These are phyloP conservation scores for Synergus laeviventris DNA, from an alignment of 2,888 invertebrate species.

Conservation along the genomic window DNA sequence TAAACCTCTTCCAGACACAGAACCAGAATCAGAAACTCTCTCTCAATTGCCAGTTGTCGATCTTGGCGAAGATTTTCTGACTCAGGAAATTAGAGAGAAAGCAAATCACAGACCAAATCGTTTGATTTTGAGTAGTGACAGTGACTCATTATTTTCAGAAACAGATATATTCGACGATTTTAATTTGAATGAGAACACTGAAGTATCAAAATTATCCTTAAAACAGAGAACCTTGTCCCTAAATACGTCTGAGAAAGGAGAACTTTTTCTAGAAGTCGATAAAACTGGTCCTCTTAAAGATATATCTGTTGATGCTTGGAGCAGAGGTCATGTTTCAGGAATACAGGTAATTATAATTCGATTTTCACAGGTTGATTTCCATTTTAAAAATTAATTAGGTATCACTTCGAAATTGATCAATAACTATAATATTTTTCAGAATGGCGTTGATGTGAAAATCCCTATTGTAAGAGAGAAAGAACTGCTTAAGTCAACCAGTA, in stretches of 20 bases:
- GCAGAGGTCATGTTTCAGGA: slow-evolving; percentile 69
- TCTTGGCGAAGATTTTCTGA: slow-evolving; percentile 69
- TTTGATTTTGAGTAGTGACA: not conserved
- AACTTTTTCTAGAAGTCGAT: not conserved
- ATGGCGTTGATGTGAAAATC: slow-evolving; percentile 54
- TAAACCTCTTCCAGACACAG: not conserved
- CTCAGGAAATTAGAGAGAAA: slow-evolving; percentile 47
- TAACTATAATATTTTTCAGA: slow-evolving; percentile 55
- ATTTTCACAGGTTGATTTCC: slow-evolving; percentile 8
- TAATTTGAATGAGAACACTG: not conserved
- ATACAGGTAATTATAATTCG: slow-evolving; percentile 56
- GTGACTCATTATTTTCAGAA: not conserved
- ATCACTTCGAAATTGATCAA: not conserved
- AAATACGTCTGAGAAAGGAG: slow-evolving; percentile 32
- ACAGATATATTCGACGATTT: not conserved
- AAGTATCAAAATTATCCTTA: not conserved
- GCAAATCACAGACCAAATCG: slow-evolving; percentile 23
- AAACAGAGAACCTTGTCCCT: slow-evolving; percentile 15
- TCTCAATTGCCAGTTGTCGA: slow-evolving; percentile 69
- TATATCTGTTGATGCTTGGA: slow-evolving; percentile 62
- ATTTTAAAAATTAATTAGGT: not conserved
- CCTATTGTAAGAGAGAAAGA: slow-evolving; percentile 32
- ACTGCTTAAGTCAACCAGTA: slow-evolving; percentile 25
- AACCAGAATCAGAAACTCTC: slow-evolving; percentile 53
- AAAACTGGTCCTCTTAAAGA: not conserved